Base-by-base conservation (phyloP, 2,797 vertebrate genomes). In the Mallotus villosus region DNA sequence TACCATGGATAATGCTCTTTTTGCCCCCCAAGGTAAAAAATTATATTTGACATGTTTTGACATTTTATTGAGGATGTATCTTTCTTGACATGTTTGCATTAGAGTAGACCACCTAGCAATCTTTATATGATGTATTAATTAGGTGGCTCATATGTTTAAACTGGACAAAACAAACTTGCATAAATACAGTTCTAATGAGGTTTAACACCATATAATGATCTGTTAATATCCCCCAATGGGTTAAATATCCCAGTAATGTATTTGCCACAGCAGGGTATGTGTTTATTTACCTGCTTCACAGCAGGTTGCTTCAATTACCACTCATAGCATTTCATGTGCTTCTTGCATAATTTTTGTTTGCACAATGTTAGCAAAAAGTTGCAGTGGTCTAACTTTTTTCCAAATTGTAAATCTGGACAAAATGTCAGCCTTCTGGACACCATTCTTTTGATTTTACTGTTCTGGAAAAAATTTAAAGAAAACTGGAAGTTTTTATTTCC, bases 161-260 rank as follows among this genome's bases (percentile, higher is more conserved):
- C 65, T 69, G 51, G 67, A 65, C n/a, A 57, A 9, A 25, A 14
- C 41, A 46, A 46, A 70, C 58, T 37, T 76, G 64, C 68, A 60
- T 79, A 81, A 86, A 84, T 74, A 76, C 82, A 72, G 76, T 84
- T 82, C 75, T 71, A 61, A 81, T 71, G 73, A 70, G 70, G 75
- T 63, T 73, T 75, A 83, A 34, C 82, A 80, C 78, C 81, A 76
- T 68, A 69, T 87, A 85, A 86, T 85, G 76, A 86, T 65, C 55
- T 34, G 69, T 78, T 85, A 81, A 85, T 85, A 79, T 83, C 82
- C 75, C 71, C 25, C 3, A 84, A 80, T 74, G 76, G 80, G 71
- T 37, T 5, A 66, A 79, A 82, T 78, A 84, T 77, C 80, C 74
- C 73, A 80, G 79, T 81, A 82, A 73, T 74, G 73, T 78, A 70